Evolutionary conservation across 2,113 vertebrate species (phyloP).

Genomic region (Tragelaphus imberbis): DNA sequence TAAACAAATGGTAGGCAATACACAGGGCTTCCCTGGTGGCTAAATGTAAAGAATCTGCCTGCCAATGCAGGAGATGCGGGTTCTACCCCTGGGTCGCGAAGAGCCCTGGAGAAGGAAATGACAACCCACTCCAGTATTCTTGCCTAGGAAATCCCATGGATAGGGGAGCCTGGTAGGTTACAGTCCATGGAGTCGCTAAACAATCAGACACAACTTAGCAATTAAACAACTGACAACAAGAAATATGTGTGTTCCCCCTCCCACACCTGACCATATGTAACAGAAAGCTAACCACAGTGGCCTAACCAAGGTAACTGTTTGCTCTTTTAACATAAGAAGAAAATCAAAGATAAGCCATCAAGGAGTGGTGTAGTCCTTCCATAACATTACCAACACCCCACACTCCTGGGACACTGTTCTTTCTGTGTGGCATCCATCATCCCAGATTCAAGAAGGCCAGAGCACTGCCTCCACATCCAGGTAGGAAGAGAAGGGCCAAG

Average conservation of each 20-base stretch:
- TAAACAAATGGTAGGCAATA: neutral
- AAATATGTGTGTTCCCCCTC: neutral
- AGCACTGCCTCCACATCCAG: neutral
- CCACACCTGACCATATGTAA: neutral
- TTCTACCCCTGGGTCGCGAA: neutral
- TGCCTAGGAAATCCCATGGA: neutral
- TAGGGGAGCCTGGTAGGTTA: neutral
- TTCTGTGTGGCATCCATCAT: neutral
- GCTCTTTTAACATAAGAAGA: neutral
- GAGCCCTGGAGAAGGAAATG: neutral
- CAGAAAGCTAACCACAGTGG: neutral
- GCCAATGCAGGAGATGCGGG: rapidly evolving
- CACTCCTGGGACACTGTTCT: neutral
- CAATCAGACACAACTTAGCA: neutral
- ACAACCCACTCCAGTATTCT: neutral
- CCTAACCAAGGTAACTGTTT: neutral
- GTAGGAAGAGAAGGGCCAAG: neutral
- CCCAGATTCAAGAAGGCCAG: neutral
- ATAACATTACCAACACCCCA: neutral
- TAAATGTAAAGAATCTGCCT: neutral
- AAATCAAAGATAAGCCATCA: neutral
- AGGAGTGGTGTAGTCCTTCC: neutral
- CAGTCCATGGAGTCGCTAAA: neutral
- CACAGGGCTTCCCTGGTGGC: neutral
- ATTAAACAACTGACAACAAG: neutral